Evolutionary conservation across 1,140 invertebrate species (phyloP).

Genomic region (Glossosoma conforme): DNA sequence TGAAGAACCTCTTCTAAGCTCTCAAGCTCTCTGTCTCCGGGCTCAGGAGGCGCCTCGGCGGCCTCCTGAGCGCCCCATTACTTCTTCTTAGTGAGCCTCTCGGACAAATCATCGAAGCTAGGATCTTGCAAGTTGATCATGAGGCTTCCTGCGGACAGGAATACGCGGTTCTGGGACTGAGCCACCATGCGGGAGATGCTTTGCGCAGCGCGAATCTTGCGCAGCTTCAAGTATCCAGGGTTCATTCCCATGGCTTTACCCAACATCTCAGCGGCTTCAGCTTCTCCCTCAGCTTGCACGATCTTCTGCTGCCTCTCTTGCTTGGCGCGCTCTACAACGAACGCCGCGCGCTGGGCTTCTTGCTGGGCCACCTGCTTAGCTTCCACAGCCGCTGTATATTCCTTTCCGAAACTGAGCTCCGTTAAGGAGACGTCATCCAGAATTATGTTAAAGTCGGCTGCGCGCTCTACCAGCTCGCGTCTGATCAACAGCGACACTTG

Average conservation of each 20-base stretch:
- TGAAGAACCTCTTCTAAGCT: no score
- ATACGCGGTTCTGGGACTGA: constrained; percentile 91
- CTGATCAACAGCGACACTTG: constrained; percentile 93
- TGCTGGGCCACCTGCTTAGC: constrained; percentile 99
- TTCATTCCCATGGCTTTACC: constrained; percentile 92
- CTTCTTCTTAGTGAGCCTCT: constrained; percentile 79
- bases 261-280: constrained; percentile 96
- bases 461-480: constrained; percentile 90
- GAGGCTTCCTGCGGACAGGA: constrained; percentile 84
- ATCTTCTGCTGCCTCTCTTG: constrained; percentile 99
- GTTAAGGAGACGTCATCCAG: constrained; percentile 99
- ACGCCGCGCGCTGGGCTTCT: constrained; percentile 97
- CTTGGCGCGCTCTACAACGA: constrained; percentile 95
- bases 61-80: constrained; percentile 49
- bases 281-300: constrained; percentile 99
- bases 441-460: constrained; percentile 98
- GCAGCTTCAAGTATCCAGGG: constrained; percentile 95
- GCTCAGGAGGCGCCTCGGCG: no score
- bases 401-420: constrained; percentile 97
- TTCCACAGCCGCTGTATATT: constrained; percentile 99
- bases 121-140: constrained; percentile 97
- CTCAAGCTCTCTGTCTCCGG: no score
- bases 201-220: constrained; percentile 96
- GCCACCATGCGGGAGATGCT: constrained; percentile 97
- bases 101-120: constrained; percentile 82